Evolutionary conservation across 2,113 vertebrate genomes (phyloP).

Genomic region (Alosa alosa): DNA sequence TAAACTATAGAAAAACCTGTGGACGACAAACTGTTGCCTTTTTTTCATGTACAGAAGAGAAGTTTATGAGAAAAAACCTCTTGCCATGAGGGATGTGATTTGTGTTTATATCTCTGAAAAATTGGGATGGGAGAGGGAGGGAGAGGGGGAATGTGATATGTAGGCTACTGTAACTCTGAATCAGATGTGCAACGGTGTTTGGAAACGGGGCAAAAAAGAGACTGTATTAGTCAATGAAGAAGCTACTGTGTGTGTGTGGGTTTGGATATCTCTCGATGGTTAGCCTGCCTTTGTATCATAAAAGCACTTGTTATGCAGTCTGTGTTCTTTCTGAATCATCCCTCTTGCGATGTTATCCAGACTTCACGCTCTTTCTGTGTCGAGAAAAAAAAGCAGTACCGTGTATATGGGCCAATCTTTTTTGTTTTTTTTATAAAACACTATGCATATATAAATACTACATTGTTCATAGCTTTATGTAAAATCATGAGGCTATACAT

Average conservation of each 20-base stretch:
- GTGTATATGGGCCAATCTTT: slow-evolving; percentile 93
- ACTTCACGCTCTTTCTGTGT: slow-evolving; percentile 88
- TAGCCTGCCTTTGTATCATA: slow-evolving; percentile 90
- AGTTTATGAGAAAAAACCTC: slow-evolving; percentile 91
- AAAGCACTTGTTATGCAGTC: slow-evolving; percentile 85
- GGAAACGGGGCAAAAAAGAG: slow-evolving; percentile 84
- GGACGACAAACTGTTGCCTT: slow-evolving; percentile 89
- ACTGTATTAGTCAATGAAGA: slow-evolving; percentile 82
- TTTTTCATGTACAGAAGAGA: slow-evolving; percentile 98
- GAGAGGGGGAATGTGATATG: slow-evolving; percentile 84
- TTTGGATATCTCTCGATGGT: slow-evolving; percentile 82
- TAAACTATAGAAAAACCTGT: slow-evolving; percentile 88
- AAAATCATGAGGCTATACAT: slow-evolving; percentile 86
- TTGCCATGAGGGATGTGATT: slow-evolving; percentile 89
- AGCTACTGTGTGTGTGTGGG: slow-evolving; percentile 66
- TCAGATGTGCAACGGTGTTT: slow-evolving; percentile 72
- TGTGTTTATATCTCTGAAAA: slow-evolving; percentile 95
- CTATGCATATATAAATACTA: slow-evolving; percentile 99
- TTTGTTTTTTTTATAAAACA: slow-evolving; percentile 86
- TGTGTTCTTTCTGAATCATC: slow-evolving; percentile 86
- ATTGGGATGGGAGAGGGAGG: not conserved
- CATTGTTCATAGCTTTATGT: slow-evolving; percentile 99
- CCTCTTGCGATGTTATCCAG: slow-evolving; percentile 83
- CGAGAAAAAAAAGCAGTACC: slow-evolving; percentile 82
- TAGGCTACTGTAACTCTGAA: slow-evolving; percentile 89